Percentiles rank a stretch among this genome's conserved stretches.
phyloP scores from a whole-genome alignment of 2,797 vertebrate species.

The Liparis tanakae region DNA sequence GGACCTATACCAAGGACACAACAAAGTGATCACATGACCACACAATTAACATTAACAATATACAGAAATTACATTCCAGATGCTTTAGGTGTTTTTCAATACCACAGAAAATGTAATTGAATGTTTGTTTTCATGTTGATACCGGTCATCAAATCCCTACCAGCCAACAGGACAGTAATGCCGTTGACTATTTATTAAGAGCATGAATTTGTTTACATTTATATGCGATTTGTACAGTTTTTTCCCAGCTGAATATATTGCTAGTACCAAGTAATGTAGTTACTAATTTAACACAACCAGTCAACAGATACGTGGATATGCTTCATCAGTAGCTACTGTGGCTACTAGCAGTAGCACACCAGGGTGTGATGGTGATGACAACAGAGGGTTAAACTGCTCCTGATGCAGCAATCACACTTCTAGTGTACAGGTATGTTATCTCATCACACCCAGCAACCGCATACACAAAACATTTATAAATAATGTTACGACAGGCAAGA shows the following conservation, averaged over 20 bases:
- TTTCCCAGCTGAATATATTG: neutral
- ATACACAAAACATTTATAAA: neutral
- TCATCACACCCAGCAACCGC: neutral
- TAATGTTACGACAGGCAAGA: neutral
- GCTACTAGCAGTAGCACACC: neutral
- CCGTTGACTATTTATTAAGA: neutral
- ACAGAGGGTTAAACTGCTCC: slow-evolving; percentile 1
- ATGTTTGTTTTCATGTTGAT: neutral
- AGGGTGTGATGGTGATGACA: neutral
- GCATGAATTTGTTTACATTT: neutral
- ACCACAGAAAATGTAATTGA: neutral
- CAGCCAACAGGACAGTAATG: neutral
- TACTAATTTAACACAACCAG: neutral
- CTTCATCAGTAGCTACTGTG: neutral
- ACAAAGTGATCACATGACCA: slow-evolving; percentile 5
- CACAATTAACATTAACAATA: neutral
- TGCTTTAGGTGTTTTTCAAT: neutral
- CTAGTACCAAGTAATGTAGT: neutral
- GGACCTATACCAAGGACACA: slow-evolving; percentile 49
- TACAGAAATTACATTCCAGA: neutral
- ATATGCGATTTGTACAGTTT: neutral
- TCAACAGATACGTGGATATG: neutral
- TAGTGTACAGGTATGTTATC: neutral
- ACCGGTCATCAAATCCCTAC: neutral
- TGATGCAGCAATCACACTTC: neutral